These are phyloP conservation scores for Tretioscincus oriximinensis DNA, from an alignment of 2,113 vertebrate species.

Conservation along the genomic window DNA sequence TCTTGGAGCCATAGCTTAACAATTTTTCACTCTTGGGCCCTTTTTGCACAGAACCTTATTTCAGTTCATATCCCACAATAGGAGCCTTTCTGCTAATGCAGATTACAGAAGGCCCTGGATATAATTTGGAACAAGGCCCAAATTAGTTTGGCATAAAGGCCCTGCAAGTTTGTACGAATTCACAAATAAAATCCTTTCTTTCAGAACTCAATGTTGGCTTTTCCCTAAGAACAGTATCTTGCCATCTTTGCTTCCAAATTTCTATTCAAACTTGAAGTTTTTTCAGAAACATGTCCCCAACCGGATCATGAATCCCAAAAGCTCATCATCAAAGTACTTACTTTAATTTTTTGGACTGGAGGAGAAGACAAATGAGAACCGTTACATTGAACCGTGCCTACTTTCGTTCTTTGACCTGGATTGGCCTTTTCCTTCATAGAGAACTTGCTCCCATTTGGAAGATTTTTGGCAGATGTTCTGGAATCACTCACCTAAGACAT, in stretches of 20 bases:
- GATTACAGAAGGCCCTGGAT: too few relatives aligned
- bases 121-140: too few relatives aligned
- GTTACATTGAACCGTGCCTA: conserved; percentile 47
- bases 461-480: conserved; percentile 45
- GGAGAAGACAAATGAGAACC: conserved; percentile 46
- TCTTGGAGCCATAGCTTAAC: neutral
- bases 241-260: neutral
- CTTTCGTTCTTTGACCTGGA: conserved; percentile 41
- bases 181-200: too few relatives aligned
- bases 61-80: too few relatives aligned
- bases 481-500: conserved; percentile 48
- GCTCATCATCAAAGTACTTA: conserved; percentile 27
- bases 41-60: too few relatives aligned
- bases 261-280: neutral
- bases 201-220: neutral
- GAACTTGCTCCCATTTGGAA: conserved; percentile 58
- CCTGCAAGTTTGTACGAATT: too few relatives aligned
- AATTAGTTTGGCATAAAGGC: too few relatives aligned
- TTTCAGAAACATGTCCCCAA: rapidly evolving
- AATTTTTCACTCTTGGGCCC: too few relatives aligned
- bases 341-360: conserved; percentile 62
- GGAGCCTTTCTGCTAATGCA: too few relatives aligned
- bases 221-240: neutral
- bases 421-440: neutral
- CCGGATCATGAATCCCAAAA: neutral